Base-by-base conservation (phyloP, 2,888 invertebrate genomes). In the Pseudococcus viburni region DNA sequence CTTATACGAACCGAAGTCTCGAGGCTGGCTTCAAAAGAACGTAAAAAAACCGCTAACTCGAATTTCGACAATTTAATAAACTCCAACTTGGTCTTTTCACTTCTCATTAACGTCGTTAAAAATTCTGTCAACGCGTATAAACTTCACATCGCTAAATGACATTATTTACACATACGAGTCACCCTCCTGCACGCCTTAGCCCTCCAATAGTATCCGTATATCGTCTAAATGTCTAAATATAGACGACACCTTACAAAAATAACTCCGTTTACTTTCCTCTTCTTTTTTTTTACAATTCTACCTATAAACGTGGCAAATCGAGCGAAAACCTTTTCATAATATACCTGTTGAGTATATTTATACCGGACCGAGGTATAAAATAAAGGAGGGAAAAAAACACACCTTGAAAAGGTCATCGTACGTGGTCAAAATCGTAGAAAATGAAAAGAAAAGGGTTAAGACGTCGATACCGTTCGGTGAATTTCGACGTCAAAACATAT, bases 21-120 rank as follows among this genome's bases (percentile, higher is more conserved):
- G 33, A 6, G 33, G 2, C 73, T 4, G 17, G 22, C 22, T 22
- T 64, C 64, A 64, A 64, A 22, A n/a, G 12, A 77, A 77, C 33
- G 7, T 8, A 83, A 83, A 42, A 83, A 83, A 83, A 83, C 19
- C 80, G 80, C 80, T 33, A 73, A 73, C 46, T 83, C 19, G 19
- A 46, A 83, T 46, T 46, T 83, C 46, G 80, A 83, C 80, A 83
- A 46, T 83, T 83, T 46, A 83, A 83, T 83, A n/a, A 83, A 83
- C 80, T 83, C 46, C 46, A 64, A 83, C 80, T 46, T 42, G 42
- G 80, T 83, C 80, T 46, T 46, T 83, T 83, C 80, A 46, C 80
- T 83, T 83, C 80, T 83, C 46, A 83, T 83, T 83, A 83, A n/a
- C 46, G 46, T 46, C 42, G 42, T 83, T 46, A 46, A 42, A 46